These are phyloP conservation scores for Pseudoips prasinana DNA, from an alignment of 2,888 invertebrate species.

Conservation along the genomic window DNA sequence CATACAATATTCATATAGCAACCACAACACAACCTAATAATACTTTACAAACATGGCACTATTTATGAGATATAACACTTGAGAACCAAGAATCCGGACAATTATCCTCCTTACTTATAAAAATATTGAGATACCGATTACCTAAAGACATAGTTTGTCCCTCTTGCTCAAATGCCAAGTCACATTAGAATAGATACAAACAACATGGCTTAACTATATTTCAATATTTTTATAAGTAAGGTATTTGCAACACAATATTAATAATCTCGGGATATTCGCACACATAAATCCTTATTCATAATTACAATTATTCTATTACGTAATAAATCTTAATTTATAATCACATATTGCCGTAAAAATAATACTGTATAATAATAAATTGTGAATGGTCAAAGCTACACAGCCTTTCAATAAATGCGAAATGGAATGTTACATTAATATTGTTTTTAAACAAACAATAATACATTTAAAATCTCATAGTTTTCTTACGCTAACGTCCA, in stretches of 20 bases:
- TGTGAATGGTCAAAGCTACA: constrained; percentile 34
- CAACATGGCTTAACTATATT: too few species aligned
- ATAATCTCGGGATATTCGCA: too few species aligned
- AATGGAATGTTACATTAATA: constrained; percentile 33
- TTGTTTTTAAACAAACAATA: constrained; percentile 12
- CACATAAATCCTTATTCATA: neutral
- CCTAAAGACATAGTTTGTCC: too few species aligned
- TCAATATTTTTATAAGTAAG: too few species aligned
- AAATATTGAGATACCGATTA: too few species aligned
- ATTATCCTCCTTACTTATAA: too few species aligned
- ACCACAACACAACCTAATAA: constrained; percentile 29
- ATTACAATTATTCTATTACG: neutral
- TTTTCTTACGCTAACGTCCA: constrained; percentile 14
- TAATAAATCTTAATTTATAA: constrained; percentile 38
- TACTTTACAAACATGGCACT: constrained; percentile 47
- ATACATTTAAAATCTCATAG: constrained; percentile 26
- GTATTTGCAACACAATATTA: too few species aligned
- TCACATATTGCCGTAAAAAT: constrained; percentile 47
- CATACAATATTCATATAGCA: too few species aligned
- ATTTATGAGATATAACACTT: constrained; percentile 15
- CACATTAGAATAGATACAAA: too few species aligned
- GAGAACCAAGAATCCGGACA: constrained; percentile 11
- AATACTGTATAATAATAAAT: constrained; percentile 51
- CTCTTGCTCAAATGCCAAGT: too few species aligned
- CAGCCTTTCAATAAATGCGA: constrained; percentile 46